Base-by-base conservation (phyloP, 2,113 vertebrate genomes). In the Tylochromis polylepis region DNA sequence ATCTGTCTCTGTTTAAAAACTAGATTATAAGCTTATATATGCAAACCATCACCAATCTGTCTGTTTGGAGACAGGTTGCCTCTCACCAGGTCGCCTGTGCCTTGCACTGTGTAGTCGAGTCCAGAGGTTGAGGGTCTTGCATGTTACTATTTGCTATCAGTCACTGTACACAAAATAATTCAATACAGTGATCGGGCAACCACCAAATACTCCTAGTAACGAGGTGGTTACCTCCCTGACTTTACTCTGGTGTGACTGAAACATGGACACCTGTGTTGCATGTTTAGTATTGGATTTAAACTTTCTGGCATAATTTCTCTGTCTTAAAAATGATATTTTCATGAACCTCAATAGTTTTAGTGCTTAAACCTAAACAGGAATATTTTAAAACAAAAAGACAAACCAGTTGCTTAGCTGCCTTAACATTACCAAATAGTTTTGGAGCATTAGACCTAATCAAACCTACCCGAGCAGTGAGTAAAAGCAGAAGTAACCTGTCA, bases 191-290 rank as follows among this genome's bases (percentile, higher is more conserved):
- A 11, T 22, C 3, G 3, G 0, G 41, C 9, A 29, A 49, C 46
- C 41, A 29, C 15, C 0, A 11, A 7, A 27, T 51, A 18, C 11
- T 75, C 0, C 24, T 27, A 49, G 41, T 46, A 72, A 16, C 1
- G 0, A 72, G 22, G 22, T 6, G 43, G 14, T 29, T 72, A 22
- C 15, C 0, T 4, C 36, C 38, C 67, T 72, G 38, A 46, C 46
- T 6, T 46, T 72, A 22, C 38, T 27, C 1, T 72, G 15, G 41
- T 72, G 38, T 0, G 22, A 27, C 15, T 72, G 2, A 72, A 27
- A 46, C 41, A 27, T 72, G 41, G 67, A 41, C 20, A 22, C n/a
- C 8, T 38, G 4, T 41, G 36, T 15, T 24, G 5, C 6, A 15
- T 49, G 22, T 67, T 67, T 41, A 67, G n/a, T 22, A 41, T n/a